Base-by-base conservation (phyloP, 2,113 vertebrate genomes). In the Beaufortia kweichowensis region DNA sequence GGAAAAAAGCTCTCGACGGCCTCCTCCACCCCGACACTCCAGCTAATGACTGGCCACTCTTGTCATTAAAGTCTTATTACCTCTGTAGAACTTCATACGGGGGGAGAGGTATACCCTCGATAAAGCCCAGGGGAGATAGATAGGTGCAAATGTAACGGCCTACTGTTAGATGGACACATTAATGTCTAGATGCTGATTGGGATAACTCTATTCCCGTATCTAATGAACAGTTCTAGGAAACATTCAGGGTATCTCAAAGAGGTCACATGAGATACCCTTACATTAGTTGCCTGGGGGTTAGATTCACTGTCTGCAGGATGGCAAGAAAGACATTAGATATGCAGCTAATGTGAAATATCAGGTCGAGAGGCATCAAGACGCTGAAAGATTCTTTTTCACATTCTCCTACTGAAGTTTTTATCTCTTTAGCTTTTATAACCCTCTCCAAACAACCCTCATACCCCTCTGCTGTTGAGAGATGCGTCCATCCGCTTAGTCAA, bases 31-130 rank as follows among this genome's bases (percentile, higher is more conserved):
- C 84, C 84, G 74, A 85, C 82, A 81, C 35, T 83, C 82, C 77
- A 88, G 86, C 86, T 84, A 89, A 92, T 87, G 86, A 90, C 84
- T 85, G 82, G 75, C 84, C 72, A 66, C 50, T 60, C 65, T 70
- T 82, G 80, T 50, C 71, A 64, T 75, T 75, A 59, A 43, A 50
- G 59, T n/a, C 77, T 48, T 24, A 53, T 65, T 65, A 55, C 59
- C 50, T 53, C n/a, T 50, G 29, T 26, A 41, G 29, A 50, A 23
- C 46, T 75, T 3, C 12, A 19, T 12, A 15, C 75, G 63, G 43
- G 55, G 48, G 43, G 11, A 31, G 62, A 61, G 68, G n/a, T 39
- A 33, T 6, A 64, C 41, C 29, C 10, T 48, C 55, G 17, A 15
- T 8, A 39, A 68, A 26, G 6, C 26, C 5, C 39, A n/a, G 26